A percentile compares a stretch with the other conserved stretches of the same genome.
Conservation (phyloP, 2,888 invertebrate species). For the Plebejus melissa region DNA sequence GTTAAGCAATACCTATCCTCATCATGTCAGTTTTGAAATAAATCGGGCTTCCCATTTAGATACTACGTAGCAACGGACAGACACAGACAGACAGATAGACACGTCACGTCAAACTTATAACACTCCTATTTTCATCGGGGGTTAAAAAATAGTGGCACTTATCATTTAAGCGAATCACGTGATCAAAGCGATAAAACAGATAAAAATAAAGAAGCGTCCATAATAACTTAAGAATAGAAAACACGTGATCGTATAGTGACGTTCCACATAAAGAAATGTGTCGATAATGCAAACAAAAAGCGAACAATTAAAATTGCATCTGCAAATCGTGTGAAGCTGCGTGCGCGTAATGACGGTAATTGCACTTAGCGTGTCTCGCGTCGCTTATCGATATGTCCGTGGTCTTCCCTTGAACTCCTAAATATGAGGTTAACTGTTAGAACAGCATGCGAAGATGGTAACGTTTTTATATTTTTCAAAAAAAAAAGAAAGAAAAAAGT, state of each 20-base stretch:
- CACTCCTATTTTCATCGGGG: too few species aligned
- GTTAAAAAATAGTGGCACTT: neutral
- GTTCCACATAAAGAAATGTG: constrained; percentile 14
- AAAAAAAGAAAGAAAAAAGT: neutral
- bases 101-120: too few species aligned
- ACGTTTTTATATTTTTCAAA: neutral
- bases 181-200: neutral
- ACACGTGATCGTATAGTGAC: constrained; percentile 2
- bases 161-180: neutral
- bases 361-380: constrained; percentile 8
- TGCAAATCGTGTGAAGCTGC: constrained; percentile 24
- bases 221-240: neutral
- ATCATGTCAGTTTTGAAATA: too few species aligned
- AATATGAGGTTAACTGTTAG: constrained; percentile 6
- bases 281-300: constrained; percentile 18
- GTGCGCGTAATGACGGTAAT: constrained; percentile 18
- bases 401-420: constrained; percentile 18
- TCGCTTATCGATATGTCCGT: constrained; percentile 13
- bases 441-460: neutral
- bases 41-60: too few species aligned
- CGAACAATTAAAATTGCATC: constrained; percentile 18
- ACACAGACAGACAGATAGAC: too few species aligned
- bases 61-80: too few species aligned
- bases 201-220: neutral
- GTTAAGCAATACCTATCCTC: too few species aligned